Evolutionary conservation across 2,797 vertebrate species (phyloP).

Genomic region (Epinephelus coioides): DNA sequence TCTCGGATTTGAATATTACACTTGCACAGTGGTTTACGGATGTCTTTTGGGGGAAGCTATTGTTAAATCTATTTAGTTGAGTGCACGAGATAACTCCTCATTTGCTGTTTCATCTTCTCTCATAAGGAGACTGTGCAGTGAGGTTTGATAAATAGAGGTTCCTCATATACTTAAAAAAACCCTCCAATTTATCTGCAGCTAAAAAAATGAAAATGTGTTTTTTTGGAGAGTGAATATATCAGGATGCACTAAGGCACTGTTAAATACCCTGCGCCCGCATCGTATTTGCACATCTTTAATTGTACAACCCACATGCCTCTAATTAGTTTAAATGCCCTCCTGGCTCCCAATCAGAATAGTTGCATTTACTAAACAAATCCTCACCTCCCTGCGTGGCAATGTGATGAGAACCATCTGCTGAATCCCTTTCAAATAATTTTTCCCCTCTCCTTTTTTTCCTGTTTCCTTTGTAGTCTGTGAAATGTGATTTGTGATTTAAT

Average conservation of each 20-base stretch:
- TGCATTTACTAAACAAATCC: constrained; percentile 50
- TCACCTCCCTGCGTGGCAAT: constrained; percentile 37
- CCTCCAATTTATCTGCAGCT: background rate
- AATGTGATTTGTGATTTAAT: constrained; percentile 18
- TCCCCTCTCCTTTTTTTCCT: background rate
- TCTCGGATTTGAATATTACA: constrained; percentile 22
- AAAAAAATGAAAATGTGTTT: background rate
- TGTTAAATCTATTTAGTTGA: constrained; percentile 3
- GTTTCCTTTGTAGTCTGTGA: background rate
- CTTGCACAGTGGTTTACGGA: background rate
- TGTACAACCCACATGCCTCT: constrained; percentile 54
- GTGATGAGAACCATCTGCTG: constrained; percentile 36
- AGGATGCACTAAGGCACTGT: constrained; percentile 1
- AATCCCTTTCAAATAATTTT: constrained; percentile 16
- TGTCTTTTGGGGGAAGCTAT: background rate
- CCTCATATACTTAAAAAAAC: constrained; percentile 13
- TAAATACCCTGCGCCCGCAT: constrained; percentile 45
- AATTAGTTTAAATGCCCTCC: constrained; percentile 66
- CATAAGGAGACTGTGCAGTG: background rate
- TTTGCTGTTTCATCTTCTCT: background rate
- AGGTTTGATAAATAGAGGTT: constrained; percentile 7
- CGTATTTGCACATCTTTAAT: constrained; percentile 48
- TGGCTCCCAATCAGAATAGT: constrained; percentile 50
- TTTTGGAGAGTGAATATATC: constrained; percentile 14
- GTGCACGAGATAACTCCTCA: background rate